Evolutionary conservation across 92 coral and sea anemone genomes (phyloP).

Genomic region (Heteractis magnifica): DNA sequence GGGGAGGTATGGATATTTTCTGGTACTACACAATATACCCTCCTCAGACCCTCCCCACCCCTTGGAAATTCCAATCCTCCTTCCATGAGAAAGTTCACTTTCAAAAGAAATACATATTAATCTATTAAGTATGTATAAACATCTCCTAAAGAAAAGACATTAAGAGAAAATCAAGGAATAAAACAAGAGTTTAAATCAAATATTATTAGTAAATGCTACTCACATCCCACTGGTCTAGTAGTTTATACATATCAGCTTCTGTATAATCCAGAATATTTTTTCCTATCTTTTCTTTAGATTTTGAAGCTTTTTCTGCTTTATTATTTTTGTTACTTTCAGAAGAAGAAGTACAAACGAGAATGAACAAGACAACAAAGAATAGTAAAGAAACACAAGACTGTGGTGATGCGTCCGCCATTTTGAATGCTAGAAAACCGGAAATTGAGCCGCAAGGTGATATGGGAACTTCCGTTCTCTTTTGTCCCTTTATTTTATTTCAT

Average conservation of each 20-base stretch:
- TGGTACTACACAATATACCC: too few relatives aligned
- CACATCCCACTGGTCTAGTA: slow-evolving; percentile 98
- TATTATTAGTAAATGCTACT: slow-evolving; percentile 10
- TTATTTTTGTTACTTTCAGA: slow-evolving; percentile 6
- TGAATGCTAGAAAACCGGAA: slow-evolving; percentile 43
- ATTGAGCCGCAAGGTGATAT: slow-evolving; percentile 3
- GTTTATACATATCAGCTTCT: slow-evolving; percentile 79
- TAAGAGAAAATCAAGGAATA: not conserved
- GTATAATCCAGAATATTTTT: slow-evolving; percentile 83
- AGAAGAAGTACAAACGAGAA: not conserved
- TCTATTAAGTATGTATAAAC: not conserved
- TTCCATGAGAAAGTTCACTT: not conserved
- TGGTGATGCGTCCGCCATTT: slow-evolving; percentile 34
- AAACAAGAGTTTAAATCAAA: not conserved
- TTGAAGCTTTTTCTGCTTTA: slow-evolving; percentile 1
- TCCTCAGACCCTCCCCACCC: not conserved
- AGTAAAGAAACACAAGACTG: not conserved
- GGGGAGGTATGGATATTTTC: too few relatives aligned
- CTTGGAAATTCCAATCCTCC: not conserved
- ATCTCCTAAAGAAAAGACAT: not conserved
- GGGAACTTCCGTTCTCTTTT: not conserved
- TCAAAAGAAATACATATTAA: not conserved
- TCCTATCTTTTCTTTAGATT: slow-evolving; percentile 64
- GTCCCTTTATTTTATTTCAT: too few relatives aligned
- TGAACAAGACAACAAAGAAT: not conserved